A percentile compares a stretch with the other conserved stretches of the same genome.
phyloP scores from a whole-genome alignment of 2,797 vertebrate genomes.

The Aselliscus stoliczkanus region DNA sequence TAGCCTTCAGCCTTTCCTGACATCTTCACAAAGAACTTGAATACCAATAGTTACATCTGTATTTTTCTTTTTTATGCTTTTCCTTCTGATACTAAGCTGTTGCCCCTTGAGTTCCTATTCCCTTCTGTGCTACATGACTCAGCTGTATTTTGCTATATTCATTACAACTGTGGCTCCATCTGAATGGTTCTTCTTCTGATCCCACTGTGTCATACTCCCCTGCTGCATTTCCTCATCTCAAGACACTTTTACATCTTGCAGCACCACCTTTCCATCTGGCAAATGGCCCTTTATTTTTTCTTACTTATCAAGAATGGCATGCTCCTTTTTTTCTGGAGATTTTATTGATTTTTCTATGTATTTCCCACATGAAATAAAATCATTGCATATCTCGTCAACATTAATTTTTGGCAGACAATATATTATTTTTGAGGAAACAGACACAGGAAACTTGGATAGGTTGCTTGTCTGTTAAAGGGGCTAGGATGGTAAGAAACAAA shows the following conservation, averaged over 20 bases:
- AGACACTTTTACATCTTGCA: background rate
- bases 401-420: background rate
- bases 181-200: background rate
- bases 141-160: background rate
- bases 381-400: background rate
- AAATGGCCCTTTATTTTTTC: background rate
- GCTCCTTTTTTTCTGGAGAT: background rate
- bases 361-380: background rate
- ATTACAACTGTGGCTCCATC: background rate
- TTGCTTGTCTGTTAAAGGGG: background rate
- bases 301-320: background rate
- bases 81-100: background rate
- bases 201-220: background rate
- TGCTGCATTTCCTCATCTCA: background rate
- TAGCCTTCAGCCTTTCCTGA: background rate
- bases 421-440: background rate
- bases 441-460: background rate
- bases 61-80: background rate
- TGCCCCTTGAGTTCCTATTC: background rate
- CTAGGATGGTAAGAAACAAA: background rate
- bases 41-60: background rate
- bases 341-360: background rate
- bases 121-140: background rate
- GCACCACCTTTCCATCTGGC: background rate
- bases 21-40: background rate